A percentile compares a stretch with the other conserved stretches of the same genome.
These are phyloP conservation scores for Austrofundulus limnaeus DNA, from an alignment of 2,113 vertebrate species.

Conservation along the genomic window DNA sequence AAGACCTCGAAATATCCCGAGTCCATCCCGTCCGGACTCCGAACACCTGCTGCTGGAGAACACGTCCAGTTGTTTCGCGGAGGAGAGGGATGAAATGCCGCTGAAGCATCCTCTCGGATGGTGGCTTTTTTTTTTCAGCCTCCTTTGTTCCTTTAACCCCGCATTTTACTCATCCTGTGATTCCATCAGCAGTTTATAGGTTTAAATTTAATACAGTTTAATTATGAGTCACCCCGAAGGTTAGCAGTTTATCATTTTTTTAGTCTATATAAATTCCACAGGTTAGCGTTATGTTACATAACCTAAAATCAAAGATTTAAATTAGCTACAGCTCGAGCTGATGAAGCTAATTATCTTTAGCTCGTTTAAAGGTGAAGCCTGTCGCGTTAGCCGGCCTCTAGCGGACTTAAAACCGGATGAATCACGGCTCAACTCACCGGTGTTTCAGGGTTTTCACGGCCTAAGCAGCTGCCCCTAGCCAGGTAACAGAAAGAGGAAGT, in stretches of 20 bases:
- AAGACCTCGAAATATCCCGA: conserved; percentile 51
- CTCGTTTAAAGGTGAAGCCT: too few relatives aligned
- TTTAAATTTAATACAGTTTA: background rate
- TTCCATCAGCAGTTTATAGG: background rate
- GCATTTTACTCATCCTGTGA: conserved; percentile 20
- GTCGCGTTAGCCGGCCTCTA: too few relatives aligned
- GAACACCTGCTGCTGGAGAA: conserved; percentile 30
- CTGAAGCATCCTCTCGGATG: conserved; percentile 25
- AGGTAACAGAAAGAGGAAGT: conserved; percentile 85
- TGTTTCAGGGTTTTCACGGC: conserved; percentile 73
- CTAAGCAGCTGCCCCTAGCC: conserved; percentile 80
- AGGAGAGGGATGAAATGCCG: conserved; percentile 7
- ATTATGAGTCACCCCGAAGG: background rate
- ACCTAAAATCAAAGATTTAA: conserved; percentile 1
- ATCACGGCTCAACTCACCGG: conserved; percentile 69
- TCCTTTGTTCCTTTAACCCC: conserved; percentile 73
- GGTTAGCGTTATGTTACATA: conserved; percentile 55
- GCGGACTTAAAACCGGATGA: rapidly evolving
- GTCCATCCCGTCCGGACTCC: background rate
- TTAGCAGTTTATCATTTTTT: too few relatives aligned
- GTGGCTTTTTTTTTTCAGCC: background rate
- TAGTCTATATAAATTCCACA: conserved; percentile 24
- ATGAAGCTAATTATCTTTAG: too few relatives aligned
- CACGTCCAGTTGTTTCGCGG: conserved; percentile 17
- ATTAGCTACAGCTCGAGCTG: too few relatives aligned